phyloP scores from a whole-genome alignment of 2,797 vertebrate species.

The Lutjanus campechanus region DNA sequence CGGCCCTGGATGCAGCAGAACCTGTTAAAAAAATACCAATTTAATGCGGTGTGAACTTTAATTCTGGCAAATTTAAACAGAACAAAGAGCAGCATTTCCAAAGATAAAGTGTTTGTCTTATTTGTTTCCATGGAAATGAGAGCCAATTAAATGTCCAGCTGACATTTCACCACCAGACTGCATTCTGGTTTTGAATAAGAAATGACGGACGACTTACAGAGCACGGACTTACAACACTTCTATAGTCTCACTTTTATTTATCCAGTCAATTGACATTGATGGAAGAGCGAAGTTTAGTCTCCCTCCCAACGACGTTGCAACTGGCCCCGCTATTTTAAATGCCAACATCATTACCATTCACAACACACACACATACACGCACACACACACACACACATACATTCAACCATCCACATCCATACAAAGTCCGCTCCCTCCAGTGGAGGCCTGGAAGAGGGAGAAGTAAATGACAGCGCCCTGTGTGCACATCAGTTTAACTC shows the following conservation, averaged over 20 bases:
- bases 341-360: conserved; percentile 45
- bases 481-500: conserved; percentile 77
- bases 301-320: conserved; percentile 7
- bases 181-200: not conserved
- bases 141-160: not conserved
- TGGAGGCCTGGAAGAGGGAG: conserved; percentile 40
- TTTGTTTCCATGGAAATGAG: not conserved
- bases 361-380: conserved; percentile 26
- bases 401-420: conserved; percentile 39
- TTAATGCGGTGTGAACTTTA: not conserved
- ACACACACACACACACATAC: conserved; percentile 36
- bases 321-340: conserved; percentile 40
- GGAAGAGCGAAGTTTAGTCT: conserved; percentile 15
- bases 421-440: conserved; percentile 23
- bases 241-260: conserved; percentile 18
- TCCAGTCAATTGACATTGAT: conserved; percentile 24
- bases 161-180: not conserved
- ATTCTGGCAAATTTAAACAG: not conserved
- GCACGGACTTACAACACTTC: conserved; percentile 3
- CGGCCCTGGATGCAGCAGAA: not conserved
- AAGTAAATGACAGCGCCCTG: conserved; percentile 69
- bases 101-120: not conserved
- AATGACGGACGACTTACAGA: not conserved
- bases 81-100: not conserved
- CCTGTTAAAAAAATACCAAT: not conserved